Conservation (phyloP, 2,888 invertebrate genomes). For the Mythimna vitellina region DNA sequence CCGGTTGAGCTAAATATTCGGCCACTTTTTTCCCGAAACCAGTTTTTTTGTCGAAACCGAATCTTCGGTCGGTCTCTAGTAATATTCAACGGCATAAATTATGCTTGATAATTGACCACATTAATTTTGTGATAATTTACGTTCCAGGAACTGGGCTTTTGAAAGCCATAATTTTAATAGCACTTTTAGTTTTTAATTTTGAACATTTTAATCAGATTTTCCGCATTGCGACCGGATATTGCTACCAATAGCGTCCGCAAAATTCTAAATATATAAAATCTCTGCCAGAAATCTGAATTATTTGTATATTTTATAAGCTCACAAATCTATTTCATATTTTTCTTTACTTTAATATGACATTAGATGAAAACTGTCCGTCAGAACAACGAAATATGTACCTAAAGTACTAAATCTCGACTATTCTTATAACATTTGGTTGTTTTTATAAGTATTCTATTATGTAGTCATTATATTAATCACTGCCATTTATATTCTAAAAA, state of each 20-base stretch:
- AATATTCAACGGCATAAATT: too few species aligned
- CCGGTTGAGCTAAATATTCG: too few species aligned
- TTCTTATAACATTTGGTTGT: neutral
- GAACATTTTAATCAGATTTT: neutral
- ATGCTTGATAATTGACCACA: neutral
- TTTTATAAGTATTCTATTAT: conserved; percentile 10
- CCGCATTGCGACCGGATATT: neutral
- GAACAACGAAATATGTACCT: conserved; percentile 47
- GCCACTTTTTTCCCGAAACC: too few species aligned
- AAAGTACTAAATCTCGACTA: neutral
- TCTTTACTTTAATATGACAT: conserved; percentile 12
- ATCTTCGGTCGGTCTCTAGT: too few species aligned
- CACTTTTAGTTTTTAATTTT: neutral
- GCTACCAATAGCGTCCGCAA: conserved; percentile 22
- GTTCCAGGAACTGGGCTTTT: neutral
- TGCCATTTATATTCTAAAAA: conserved; percentile 43
- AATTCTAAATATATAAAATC: conserved; percentile 32
- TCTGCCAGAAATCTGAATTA: conserved; percentile 51
- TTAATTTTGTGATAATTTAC: neutral
- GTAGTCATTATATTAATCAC: conserved; percentile 41
- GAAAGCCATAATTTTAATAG: conserved; percentile 30
- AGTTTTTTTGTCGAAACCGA: too few species aligned
- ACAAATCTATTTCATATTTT: conserved; percentile 25
- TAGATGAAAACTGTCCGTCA: conserved; percentile 17
- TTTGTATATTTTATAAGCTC: conserved; percentile 28